Evolutionary conservation across 2,113 vertebrate species (phyloP), one percentile per base, ranked within the genome.

Genomic region (Pungitius pungitius): DNA sequence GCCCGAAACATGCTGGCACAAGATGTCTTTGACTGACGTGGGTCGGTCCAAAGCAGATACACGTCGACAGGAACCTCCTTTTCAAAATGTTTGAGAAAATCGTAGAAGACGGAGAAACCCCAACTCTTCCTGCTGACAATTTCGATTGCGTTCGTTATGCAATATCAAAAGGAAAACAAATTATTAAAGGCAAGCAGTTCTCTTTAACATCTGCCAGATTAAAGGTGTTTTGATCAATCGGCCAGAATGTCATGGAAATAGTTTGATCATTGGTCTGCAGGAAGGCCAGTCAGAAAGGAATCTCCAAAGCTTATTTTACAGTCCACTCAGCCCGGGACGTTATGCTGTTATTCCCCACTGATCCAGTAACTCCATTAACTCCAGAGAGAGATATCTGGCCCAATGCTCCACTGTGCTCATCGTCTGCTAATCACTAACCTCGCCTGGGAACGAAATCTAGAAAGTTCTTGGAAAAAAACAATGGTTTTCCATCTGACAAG

Each of bases 11-110:
- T 12, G 56, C 17, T 24, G 40, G 33, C 22, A 56, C 18, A 15
- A 17, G 55, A 55, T 22, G 47, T 60, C 54, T 54, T 52, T 33
- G 60, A 45, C 26, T 69, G 13, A 70, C 4, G 39, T 37, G 17
- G 22, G 1, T 51, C 39, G 33, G 67, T 15, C 22, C 40, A 57
- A 37, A 69, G 14, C 3, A 67, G 6, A 49, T 15, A 22, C n/a
- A 26, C 4, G 13, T 11, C 17, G 15, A 12, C 52, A 26, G 54
- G 18, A 1, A 57, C 7, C 24, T 42, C 1, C 11, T 22, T 73
- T 63, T 35, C 20, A 73, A 54, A 30, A 17, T 8, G 26, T 18
- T 22, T 18, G n/a, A 26, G 43, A 30, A 51, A 30, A 66, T 40
- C 59, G n/a, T n/a, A 30, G 17, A 58, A 37, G 62, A 55, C 0